Evolutionary conservation across 2,888 invertebrate species (phyloP).

Genomic region (Meiosimyza decipiens): DNA sequence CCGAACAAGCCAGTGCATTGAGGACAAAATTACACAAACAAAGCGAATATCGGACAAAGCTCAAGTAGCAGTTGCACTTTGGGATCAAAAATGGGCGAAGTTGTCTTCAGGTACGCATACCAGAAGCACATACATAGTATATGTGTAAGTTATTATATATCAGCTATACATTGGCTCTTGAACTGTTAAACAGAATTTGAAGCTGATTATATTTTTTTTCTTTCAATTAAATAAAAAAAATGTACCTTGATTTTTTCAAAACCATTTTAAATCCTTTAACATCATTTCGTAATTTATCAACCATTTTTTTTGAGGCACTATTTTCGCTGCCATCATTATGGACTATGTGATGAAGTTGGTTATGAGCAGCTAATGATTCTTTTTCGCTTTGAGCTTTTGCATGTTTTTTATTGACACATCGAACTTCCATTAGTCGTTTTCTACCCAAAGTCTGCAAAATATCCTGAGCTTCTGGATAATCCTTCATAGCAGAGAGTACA

Average conservation of each 20-base stretch:
- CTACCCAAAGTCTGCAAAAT: slow-evolving; percentile 90
- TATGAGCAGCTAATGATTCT: slow-evolving; percentile 48
- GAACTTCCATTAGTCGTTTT: slow-evolving; percentile 87
- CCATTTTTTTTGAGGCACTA: slow-evolving; percentile 79
- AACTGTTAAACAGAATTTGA: too few species aligned
- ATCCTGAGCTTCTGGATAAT: slow-evolving; percentile 96
- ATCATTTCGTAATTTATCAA: slow-evolving; percentile 85
- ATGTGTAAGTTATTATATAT: too few species aligned
- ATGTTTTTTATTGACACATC: slow-evolving; percentile 70
- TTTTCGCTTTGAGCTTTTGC: slow-evolving; percentile 63
- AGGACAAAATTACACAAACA: too few species aligned
- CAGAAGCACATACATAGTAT: too few species aligned
- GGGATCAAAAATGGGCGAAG: too few species aligned
- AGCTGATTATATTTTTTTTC: too few species aligned
- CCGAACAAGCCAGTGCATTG: too few species aligned
- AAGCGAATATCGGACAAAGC: too few species aligned
- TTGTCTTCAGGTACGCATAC: too few species aligned
- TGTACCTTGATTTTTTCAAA: slow-evolving; percentile 70
- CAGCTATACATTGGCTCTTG: too few species aligned
- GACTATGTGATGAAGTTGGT: slow-evolving; percentile 54
- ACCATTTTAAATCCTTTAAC: slow-evolving; percentile 78
- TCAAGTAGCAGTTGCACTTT: too few species aligned
- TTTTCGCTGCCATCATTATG: slow-evolving; percentile 67
- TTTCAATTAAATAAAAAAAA: slow-evolving; percentile 47
- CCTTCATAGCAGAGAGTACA: slow-evolving; percentile 94